These are phyloP conservation scores for Oenanthe melanoleuca DNA, from an alignment of 2,113 vertebrate species.

Conservation along the genomic window DNA sequence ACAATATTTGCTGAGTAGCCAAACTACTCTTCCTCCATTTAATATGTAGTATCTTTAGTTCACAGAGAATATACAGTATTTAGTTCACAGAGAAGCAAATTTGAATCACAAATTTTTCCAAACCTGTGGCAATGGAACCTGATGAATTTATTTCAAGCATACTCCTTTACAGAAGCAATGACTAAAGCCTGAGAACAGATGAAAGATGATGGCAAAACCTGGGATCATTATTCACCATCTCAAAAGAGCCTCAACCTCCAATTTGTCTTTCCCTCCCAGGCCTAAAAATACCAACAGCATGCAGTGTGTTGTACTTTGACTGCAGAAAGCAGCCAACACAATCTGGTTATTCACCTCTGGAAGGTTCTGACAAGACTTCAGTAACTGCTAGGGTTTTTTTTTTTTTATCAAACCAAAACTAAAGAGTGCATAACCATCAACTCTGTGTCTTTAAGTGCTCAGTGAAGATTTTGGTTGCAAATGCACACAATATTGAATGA, in stretches of 20 bases:
- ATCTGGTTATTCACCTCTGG: not conserved
- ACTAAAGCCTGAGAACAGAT: not conserved
- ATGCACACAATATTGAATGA: accelerated
- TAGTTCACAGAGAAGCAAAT: not conserved
- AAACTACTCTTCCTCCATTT: not conserved
- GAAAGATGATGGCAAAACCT: not conserved
- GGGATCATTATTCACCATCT: not conserved
- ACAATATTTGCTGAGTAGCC: not conserved
- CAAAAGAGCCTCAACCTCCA: not conserved
- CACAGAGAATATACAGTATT: not conserved
- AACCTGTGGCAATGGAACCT: not conserved
- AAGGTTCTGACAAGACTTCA: not conserved
- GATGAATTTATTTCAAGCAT: not conserved
- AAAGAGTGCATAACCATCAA: not conserved
- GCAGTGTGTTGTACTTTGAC: not conserved
- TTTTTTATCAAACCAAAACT: not conserved
- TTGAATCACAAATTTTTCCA: not conserved
- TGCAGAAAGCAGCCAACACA: not conserved
- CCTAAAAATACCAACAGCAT: not conserved
- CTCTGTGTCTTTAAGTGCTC: not conserved
- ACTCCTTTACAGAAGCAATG: not conserved
- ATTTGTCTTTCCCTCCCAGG: accelerated
- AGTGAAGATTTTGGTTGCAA: not conserved
- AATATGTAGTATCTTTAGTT: not conserved
- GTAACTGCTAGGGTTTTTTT: accelerated